Base-by-base conservation (phyloP, 2,888 invertebrate genomes). In the Xestia ashworthii region DNA sequence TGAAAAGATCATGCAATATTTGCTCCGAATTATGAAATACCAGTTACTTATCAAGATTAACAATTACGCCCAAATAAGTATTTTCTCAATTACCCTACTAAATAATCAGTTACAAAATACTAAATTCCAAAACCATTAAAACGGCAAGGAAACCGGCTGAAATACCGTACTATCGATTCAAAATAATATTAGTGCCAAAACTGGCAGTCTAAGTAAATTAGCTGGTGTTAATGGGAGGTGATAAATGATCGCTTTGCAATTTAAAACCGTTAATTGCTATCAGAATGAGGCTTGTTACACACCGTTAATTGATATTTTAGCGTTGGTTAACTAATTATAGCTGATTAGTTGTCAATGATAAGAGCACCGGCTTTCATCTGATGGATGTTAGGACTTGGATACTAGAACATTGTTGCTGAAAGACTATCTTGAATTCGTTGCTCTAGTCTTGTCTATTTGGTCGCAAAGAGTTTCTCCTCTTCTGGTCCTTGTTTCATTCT, bases 191-290 rank as follows among this genome's bases (percentile, higher is more conserved):
- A 60, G 46, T 75, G 70, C 75, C 75, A 79, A 82, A 83, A 78
- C 25, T 58, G 12, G 46, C 55, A 62, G 62, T 32, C 55, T 19
- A 41, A 65, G 80, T 73, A 76, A 80, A 84, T 76, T 78, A 76
- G 32, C 25, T 53, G 14, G 78, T 32, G 64, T 32, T 84, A 78
- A 84, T 81, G 76, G 53, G 38, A 72, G 38, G 73, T 78, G 81
- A 78, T 81, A 81, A 84, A 84, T 70, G 64, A 82, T 82, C 44
- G 60, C 12, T 66, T 68, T 72, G 74, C 71, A 46, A 80, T 81
- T 76, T 71, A 32, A 50, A 71, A 16, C 66, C 60, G 82, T 76
- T 78, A 71, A 84, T 84, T 77, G 71, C 75, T 65, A 84, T 76
- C 74, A 76, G 25, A 84, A 70, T 76, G 38, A 55, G 38, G 64